Percentiles rank a stretch among this genome's conserved stretches.
Conservation (phyloP, 2,888 invertebrate species). For the Sarcophaga subvicina region DNA sequence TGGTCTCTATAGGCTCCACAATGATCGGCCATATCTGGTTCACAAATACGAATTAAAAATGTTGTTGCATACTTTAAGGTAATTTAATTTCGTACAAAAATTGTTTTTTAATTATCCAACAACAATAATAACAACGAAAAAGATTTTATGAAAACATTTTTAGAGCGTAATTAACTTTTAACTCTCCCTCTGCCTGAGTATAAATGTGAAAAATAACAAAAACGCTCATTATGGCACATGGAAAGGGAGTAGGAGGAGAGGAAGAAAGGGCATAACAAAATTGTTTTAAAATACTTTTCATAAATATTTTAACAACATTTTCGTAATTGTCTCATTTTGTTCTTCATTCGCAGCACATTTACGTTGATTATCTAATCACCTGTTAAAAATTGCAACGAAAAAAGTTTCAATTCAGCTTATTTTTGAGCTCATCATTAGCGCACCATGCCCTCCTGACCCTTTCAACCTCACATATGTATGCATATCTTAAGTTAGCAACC, state of each 20-base stretch:
- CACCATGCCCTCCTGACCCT: neutral
- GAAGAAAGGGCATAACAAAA: slow-evolving; percentile 40
- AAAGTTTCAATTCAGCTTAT: slow-evolving; percentile 50
- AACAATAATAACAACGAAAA: neutral
- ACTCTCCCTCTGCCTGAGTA: neutral
- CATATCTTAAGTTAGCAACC: neutral
- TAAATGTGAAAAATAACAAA: neutral
- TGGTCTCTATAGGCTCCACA: too few species aligned
- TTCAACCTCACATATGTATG: neutral
- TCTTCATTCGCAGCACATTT: slow-evolving; percentile 52
- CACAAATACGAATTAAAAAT: too few species aligned
- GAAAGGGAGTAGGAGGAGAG: neutral
- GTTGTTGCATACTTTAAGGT: neutral
- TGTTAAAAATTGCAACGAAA: slow-evolving; percentile 44
- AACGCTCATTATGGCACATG: neutral
- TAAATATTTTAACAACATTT: slow-evolving; percentile 62
- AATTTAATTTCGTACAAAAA: slow-evolving; percentile 12
- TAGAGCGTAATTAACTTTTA: neutral
- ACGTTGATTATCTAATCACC: slow-evolving; percentile 68
- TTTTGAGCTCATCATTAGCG: slow-evolving; percentile 8
- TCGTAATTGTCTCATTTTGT: slow-evolving; percentile 64
- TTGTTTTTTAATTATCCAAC: slow-evolving; percentile 43
- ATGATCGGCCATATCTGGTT: too few species aligned
- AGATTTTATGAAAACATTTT: slow-evolving; percentile 3
- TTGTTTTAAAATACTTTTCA: slow-evolving; percentile 63